Evolutionary conservation across 1,140 invertebrate species (phyloP).

Genomic region (Ostrea edulis): DNA sequence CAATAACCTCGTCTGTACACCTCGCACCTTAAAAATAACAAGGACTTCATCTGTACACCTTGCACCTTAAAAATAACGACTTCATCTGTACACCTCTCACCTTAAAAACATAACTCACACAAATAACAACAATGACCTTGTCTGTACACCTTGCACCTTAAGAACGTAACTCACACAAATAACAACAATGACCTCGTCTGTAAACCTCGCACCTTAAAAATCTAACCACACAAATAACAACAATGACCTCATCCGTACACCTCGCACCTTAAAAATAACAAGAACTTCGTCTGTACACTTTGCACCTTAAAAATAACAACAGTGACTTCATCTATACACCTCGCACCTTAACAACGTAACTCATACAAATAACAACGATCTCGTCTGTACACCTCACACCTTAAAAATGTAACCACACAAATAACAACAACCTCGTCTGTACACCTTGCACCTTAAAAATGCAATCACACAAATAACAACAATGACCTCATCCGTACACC

Average conservation of each 20-base stretch:
- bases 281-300: constrained; percentile 85
- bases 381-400: constrained; percentile 84
- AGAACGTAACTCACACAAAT: constrained; percentile 40
- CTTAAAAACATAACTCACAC: constrained; percentile 59
- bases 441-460: constrained; percentile 82
- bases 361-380: constrained; percentile 81
- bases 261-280: constrained; percentile 81
- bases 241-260: constrained; percentile 87
- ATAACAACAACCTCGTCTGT: constrained; percentile 84
- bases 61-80: constrained; percentile 54
- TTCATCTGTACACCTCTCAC: constrained; percentile 85
- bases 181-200: constrained; percentile 84
- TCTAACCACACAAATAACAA: constrained; percentile 24
- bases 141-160: constrained; percentile 84
- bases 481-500: constrained; percentile 87
- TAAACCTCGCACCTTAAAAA: constrained; percentile 82
- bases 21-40: constrained; percentile 77
- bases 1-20: constrained; percentile 87
- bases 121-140: constrained; percentile 82
- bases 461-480: background rate
- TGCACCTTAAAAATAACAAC: constrained; percentile 75
- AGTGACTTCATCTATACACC: constrained; percentile 87
- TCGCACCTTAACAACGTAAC: constrained; percentile 76
- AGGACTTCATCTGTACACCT: no score
- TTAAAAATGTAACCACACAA: constrained; percentile 60